Base-by-base conservation (phyloP, 1,140 invertebrate species). In the Drosophila triauraria region DNA sequence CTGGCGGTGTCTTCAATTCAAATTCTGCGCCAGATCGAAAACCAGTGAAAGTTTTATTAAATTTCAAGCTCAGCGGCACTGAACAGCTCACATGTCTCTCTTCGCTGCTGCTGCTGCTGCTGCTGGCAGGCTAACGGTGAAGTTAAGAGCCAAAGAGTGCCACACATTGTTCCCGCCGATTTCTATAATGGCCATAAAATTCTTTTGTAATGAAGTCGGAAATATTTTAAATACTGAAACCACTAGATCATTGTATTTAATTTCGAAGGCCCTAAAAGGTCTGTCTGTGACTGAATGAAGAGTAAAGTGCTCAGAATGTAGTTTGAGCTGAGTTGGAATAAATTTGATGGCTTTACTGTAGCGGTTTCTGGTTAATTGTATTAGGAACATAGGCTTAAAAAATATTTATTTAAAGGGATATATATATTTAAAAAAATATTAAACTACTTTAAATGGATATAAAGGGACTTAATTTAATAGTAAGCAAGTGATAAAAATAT, bases 31-130 rank as follows among this genome's bases (percentile, higher is more conserved):
- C 74, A 72, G 65, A 84, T 87, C 83, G 83, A 87, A 54, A 87
- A 74, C 78, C 81, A 90, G 85, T 90, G 85, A 90, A 90, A 90
- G 85, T 90, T 90, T 90, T 85, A 90, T 90, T 77, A 82, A 71
- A 60, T 58, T 74, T 59, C 59, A 43, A 78, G 69, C 62, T 59
- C 60, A 47, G 46, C 69, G 25, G 46, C 51, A 38, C 51, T 15
- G 32, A 38, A 54, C 58, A 76, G 64, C 57, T 51, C 74, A 69
- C 51, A 78, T 62, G 50, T 56, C 42, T 53, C 35, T 60, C 25
- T 25, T 17, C 17, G 20, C 27, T 30, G 27, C 27, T 30, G 6
- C 30, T 43, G 50, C 10, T 53, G 50, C 50, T 20, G 51, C 51
- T 7, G 27, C 30, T 53, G 46, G 62, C 67, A 30, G 42, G 17